Evolutionary conservation across 2,888 invertebrate species (phyloP).

Genomic region (Choristoneura rosaceana): DNA sequence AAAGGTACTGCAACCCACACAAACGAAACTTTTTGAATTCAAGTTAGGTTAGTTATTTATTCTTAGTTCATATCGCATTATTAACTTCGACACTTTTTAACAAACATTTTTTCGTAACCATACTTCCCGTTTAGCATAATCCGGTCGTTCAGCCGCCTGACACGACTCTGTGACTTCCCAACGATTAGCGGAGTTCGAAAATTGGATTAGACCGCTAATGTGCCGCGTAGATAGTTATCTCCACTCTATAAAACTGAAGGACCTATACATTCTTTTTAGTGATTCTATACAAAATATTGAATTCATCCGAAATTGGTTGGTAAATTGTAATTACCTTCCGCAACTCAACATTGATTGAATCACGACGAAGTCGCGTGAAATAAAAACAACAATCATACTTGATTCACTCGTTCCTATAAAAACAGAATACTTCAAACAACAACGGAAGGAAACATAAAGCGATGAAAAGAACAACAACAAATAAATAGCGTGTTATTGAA

Average conservation of each 20-base stretch:
- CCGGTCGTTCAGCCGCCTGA: conserved; percentile 23
- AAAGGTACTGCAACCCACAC: not conserved
- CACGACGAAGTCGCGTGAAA: conserved; percentile 8
- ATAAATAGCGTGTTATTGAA: conserved; percentile 49
- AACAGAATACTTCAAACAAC: conserved; percentile 36
- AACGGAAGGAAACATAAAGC: conserved; percentile 38
- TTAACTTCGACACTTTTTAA: not conserved
- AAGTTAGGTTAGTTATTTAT: not conserved
- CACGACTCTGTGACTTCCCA: conserved; percentile 33
- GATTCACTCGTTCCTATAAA: conserved; percentile 28
- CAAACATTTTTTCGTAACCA: conserved; percentile 12
- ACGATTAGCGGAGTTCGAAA: conserved; percentile 25
- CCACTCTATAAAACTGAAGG: not conserved
- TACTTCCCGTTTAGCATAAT: conserved; percentile 24
- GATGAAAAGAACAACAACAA: conserved; percentile 49
- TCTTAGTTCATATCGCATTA: not conserved
- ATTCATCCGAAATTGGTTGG: not conserved
- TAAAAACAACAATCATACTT: conserved; percentile 32
- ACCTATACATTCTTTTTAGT: not conserved
- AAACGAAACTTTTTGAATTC: not conserved
- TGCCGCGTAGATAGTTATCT: conserved; percentile 22
- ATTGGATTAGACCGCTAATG: conserved; percentile 24
- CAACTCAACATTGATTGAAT: not conserved
- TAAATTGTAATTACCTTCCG: not conserved
- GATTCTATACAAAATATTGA: not conserved